phyloP scores from a whole-genome alignment of 2,888 invertebrate genomes.

The Catocala fraxini region DNA sequence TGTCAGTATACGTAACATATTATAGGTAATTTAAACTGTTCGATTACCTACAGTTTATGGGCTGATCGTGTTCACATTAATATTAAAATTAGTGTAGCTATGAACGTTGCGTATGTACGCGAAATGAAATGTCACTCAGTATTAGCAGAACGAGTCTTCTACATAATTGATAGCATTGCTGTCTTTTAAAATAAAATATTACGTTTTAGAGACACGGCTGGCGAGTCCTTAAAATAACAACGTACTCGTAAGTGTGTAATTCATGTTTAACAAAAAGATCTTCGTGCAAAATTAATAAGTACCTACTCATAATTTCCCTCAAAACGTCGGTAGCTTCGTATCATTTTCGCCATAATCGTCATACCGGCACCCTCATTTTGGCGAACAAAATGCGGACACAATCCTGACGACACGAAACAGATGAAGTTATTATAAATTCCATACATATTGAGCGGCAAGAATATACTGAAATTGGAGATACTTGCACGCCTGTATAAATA shows the following conservation, averaged over 20 bases:
- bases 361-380: background rate
- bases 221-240: no score
- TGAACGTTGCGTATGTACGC: background rate
- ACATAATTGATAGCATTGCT: no score
- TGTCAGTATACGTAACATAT: slow-evolving; percentile 44
- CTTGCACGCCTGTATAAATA: slow-evolving; percentile 27
- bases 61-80: slow-evolving; percentile 29
- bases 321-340: no score
- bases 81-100: slow-evolving; percentile 18
- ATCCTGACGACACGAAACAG: slow-evolving; percentile 7
- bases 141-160: background rate
- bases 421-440: slow-evolving; percentile 20
- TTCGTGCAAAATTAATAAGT: no score
- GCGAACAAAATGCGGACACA: background rate
- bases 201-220: no score
- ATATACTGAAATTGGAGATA: slow-evolving; percentile 10
- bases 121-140: no score
- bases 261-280: no score
- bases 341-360: background rate
- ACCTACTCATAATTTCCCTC: no score
- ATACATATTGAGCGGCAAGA: slow-evolving; percentile 26
- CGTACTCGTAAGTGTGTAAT: no score
- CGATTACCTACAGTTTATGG: slow-evolving; percentile 35
- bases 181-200: no score
- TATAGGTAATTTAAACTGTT: slow-evolving; percentile 32